Conservation (phyloP, 2,113 vertebrate genomes). For the Mormyrus lacerda region DNA sequence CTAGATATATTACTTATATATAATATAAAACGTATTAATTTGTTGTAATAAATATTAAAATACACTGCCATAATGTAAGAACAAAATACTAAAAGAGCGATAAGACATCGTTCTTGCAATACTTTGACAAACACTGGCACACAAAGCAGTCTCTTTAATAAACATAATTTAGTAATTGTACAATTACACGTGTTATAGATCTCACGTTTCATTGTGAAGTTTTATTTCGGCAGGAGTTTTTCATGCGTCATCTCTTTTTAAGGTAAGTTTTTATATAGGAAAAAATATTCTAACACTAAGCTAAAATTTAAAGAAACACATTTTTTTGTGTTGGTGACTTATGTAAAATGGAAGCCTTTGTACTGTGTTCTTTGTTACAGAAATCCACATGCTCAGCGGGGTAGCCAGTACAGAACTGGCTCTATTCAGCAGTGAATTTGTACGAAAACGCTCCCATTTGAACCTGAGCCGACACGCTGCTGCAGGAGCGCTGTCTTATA, state of each 20-base stretch:
- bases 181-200: neutral
- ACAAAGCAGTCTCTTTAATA: neutral
- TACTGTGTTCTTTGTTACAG: neutral
- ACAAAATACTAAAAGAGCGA: neutral
- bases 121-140: neutral
- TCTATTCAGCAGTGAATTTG: neutral
- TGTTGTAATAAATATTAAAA: neutral
- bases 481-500: neutral
- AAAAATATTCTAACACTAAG: neutral
- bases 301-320: neutral
- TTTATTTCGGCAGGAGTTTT: neutral
- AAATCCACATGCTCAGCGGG: neutral
- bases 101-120: neutral
- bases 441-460: neutral
- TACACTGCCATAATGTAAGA: neutral
- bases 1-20: neutral
- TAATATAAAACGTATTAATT: neutral
- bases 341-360: constrained; percentile 25
- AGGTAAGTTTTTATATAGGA: neutral
- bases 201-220: neutral
- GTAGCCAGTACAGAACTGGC: neutral
- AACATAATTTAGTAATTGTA: neutral
- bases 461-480: constrained; percentile 9
- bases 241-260: neutral
- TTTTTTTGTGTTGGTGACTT: constrained; percentile 21